Percentiles rank a stretch among this genome's conserved stretches.
phyloP scores from a whole-genome alignment of 1,140 invertebrate species.

The Drosophila rufa region DNA sequence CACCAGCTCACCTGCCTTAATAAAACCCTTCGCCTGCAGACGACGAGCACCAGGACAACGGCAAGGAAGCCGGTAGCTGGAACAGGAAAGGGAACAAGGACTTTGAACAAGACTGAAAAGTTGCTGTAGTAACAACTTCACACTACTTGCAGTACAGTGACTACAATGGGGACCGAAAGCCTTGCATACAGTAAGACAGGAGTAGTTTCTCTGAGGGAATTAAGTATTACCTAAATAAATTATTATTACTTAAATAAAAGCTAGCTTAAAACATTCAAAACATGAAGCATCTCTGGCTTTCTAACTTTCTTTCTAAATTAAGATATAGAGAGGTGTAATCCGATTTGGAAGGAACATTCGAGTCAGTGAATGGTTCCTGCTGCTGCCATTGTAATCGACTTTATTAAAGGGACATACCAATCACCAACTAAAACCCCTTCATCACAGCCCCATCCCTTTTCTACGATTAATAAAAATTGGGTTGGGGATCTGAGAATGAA shows the following conservation, averaged over 20 bases:
- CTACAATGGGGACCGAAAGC: conserved; percentile 34
- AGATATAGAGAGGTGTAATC: neutral
- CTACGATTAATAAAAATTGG: conserved; percentile 38
- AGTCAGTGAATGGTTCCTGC: no score
- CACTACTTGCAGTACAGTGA: conserved; percentile 32
- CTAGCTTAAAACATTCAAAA: no score
- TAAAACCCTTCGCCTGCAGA: conserved; percentile 76
- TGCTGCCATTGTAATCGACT: neutral
- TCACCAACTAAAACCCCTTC: conserved; percentile 3
- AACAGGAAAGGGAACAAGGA: conserved; percentile 23
- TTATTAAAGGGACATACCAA: conserved; percentile 1
- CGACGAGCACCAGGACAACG: conserved; percentile 53
- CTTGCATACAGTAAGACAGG: neutral
- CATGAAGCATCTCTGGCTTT: neutral
- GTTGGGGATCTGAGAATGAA: conserved; percentile 24
- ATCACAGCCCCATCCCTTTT: conserved; percentile 4
- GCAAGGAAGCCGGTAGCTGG: conserved; percentile 32
- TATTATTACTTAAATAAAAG: neutral
- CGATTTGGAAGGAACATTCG: neutral
- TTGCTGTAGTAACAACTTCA: conserved; percentile 33
- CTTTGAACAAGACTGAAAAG: conserved; percentile 7
- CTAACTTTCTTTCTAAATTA: neutral
- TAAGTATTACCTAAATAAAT: neutral
- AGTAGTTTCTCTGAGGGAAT: no score
- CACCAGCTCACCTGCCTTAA: conserved; percentile 43